Evolutionary conservation across 2,888 invertebrate genomes (phyloP).

Genomic region (Lamellibrachia satsuma): DNA sequence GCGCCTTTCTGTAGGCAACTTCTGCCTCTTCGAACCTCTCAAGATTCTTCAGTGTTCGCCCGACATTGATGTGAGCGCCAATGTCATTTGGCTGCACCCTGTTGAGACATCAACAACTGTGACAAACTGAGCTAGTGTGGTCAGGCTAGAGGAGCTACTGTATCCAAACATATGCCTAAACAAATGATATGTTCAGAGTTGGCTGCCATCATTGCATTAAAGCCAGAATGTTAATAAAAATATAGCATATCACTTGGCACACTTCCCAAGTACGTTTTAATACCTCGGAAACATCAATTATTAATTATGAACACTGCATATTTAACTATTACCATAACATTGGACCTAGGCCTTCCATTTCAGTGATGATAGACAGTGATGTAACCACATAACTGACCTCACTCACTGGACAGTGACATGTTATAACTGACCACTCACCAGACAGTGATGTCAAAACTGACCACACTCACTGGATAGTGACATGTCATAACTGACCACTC

Average conservation of each 20-base stretch:
- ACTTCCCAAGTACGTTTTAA: too few species aligned
- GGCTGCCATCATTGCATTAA: not conserved
- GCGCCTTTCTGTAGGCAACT: conserved; percentile 84
- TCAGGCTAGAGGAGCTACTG: not conserved
- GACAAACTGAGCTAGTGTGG: not conserved
- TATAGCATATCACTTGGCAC: not conserved
- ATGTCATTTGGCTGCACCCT: conserved; percentile 94
- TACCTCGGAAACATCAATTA: too few species aligned
- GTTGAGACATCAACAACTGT: conserved; percentile 33
- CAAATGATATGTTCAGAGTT: not conserved
- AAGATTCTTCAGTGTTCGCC: conserved; percentile 90
- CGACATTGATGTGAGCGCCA: conserved; percentile 96
- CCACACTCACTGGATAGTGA: too few species aligned
- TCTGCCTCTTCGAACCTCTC: conserved; percentile 90
- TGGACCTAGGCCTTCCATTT: not conserved
- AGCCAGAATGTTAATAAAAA: not conserved
- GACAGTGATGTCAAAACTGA: not conserved
- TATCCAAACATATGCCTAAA: not conserved
- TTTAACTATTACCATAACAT: too few species aligned
- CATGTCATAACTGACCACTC: not conserved
- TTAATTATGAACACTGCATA: not conserved
- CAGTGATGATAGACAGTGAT: too few species aligned
- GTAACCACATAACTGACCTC: too few species aligned
- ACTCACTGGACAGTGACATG: not conserved
- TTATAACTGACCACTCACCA: not conserved